Evolutionary conservation across 2,797 vertebrate genomes (phyloP), one percentile per base, ranked within the genome.

Genomic region (Pygocentrus nattereri): DNA sequence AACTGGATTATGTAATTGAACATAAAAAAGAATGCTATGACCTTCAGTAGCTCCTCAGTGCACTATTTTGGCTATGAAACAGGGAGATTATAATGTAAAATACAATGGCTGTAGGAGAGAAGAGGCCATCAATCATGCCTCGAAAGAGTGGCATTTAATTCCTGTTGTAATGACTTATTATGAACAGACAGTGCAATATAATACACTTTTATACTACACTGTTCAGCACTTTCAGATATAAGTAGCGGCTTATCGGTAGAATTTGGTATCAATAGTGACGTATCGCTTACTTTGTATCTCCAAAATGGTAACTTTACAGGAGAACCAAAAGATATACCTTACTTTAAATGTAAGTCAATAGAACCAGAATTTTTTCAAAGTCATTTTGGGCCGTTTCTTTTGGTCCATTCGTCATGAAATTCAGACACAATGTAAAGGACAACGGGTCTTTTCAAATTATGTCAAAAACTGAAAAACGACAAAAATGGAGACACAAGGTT

Each of bases 1-100:
- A 79, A 74, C 49, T 79, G 47, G 52, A 80, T 78, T 68, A 78
- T 78, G 74, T 72, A 82, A 78, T 52, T 74, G 52, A 74, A 77
- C 23, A 27, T 31, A 72, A 64, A 41, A 49, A 38, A 49, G n/a
- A 82, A 67, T 70, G 44, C 41, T 65, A 47, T 73, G 76, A 30
- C 70, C 78, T 64, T 78, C 61, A 68, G 34, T 54, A 47, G 49
- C 30, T 64, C 6, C 38, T 4, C 25, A 31, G 52, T 64, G 19
- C 44, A n/a, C 19, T 16, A 12, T 56, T 69, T 65, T 65, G 47
- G 23, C 61, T 74, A 1, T 1, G 27, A 64, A 79, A 83, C 44
- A 79, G 31, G 85, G 58, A 65, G 68, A 79, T 67, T 79, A 71
- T 56, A 82, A 23, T 7, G 30, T 31, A 67, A 74, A 47, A 72